Evolutionary conservation across 2,888 invertebrate species (phyloP).

Genomic region (Drosophila multiciliata): DNA sequence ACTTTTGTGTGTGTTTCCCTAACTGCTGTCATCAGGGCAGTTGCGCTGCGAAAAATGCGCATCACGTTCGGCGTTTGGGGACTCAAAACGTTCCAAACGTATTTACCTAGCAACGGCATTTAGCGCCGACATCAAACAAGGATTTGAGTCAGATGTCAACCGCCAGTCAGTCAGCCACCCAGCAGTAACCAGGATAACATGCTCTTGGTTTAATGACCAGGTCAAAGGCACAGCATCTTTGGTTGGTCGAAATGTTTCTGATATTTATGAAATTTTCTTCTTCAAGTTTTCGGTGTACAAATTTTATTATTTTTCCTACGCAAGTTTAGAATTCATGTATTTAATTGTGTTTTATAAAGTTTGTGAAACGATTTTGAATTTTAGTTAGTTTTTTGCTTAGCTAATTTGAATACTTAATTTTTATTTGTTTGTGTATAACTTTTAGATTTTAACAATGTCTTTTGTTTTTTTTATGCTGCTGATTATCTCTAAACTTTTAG

Average conservation of each 20-base stretch:
- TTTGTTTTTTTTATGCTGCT: background rate
- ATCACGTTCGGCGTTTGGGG: constrained; percentile 76
- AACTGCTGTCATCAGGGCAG: constrained; percentile 1
- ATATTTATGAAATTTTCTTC: constrained; percentile 43
- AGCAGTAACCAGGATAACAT: constrained; percentile 1
- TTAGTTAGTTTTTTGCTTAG: background rate
- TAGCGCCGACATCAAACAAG: constrained; percentile 60
- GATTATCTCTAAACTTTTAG: background rate
- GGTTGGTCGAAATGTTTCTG: constrained; percentile 17
- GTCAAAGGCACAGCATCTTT: background rate
- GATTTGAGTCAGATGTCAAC: constrained; percentile 24
- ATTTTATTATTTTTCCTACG: constrained; percentile 13
- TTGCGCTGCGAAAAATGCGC: constrained; percentile 78
- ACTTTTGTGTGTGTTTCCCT: constrained; percentile 62
- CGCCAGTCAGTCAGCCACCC: background rate
- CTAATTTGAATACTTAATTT: background rate
- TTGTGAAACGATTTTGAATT: background rate
- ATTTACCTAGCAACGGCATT: constrained; percentile 76
- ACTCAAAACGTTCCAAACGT: constrained; percentile 52
- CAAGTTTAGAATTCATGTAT: background rate
- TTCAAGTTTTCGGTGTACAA: constrained; percentile 27
- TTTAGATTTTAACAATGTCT: background rate
- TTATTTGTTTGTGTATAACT: background rate
- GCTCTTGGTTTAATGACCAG: constrained; percentile 49
- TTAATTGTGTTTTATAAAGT: constrained; percentile 4